phyloP scores from a whole-genome alignment of 2,113 vertebrate genomes.

The Xyrauchen texanus region DNA sequence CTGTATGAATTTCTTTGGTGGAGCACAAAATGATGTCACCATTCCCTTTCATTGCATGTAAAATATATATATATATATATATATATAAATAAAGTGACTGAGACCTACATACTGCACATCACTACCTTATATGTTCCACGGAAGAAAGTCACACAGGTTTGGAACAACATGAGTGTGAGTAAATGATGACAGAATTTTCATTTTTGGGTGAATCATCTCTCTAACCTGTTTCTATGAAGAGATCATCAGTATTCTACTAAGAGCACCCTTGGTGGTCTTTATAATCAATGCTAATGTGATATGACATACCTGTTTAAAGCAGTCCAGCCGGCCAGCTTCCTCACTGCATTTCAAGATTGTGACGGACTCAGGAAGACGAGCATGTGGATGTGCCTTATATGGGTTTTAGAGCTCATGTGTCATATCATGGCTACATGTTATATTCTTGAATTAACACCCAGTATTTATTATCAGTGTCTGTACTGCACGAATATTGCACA shows the following conservation, averaged over 20 bases:
- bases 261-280: conserved; percentile 65
- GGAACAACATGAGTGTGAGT: too few relatives aligned
- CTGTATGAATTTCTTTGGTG: too few relatives aligned
- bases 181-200: too few relatives aligned
- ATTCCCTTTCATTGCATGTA: too few relatives aligned
- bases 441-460: conserved; percentile 55
- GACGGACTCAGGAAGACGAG: conserved; percentile 44
- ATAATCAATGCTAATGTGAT: conserved; percentile 49
- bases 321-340: conserved; percentile 38
- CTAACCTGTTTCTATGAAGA: background rate
- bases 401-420: conserved; percentile 34
- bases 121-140: too few relatives aligned
- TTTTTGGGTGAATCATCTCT: too few relatives aligned
- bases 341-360: conserved; percentile 19
- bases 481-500: conserved; percentile 72
- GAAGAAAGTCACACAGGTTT: too few relatives aligned
- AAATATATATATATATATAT: too few relatives aligned
- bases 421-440: conserved; percentile 23
- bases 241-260: conserved; percentile 25
- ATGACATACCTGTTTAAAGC: conserved; percentile 31
- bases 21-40: too few relatives aligned
- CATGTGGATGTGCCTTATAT: conserved; percentile 67
- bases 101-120: too few relatives aligned
- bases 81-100: too few relatives aligned
- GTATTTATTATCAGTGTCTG: conserved; percentile 36